Evolutionary conservation across 2,888 invertebrate species (phyloP).

Genomic region (Dolomedes plantarius): DNA sequence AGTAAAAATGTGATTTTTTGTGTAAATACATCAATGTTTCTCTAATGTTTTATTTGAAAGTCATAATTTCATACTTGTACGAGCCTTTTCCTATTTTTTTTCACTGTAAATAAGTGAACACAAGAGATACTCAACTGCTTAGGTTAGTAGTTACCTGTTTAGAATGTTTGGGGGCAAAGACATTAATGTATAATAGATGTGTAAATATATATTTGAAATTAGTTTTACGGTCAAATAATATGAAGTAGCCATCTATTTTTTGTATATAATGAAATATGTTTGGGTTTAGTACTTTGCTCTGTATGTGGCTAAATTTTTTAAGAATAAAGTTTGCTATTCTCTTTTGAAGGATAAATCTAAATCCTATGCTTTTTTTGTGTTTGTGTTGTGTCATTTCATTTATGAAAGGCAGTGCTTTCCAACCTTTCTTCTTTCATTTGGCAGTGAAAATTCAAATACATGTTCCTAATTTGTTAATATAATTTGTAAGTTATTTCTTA

Average conservation of each 20-base stretch:
- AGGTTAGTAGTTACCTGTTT: background rate
- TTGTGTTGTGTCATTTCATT: background rate
- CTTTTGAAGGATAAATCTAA: background rate
- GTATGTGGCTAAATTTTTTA: background rate
- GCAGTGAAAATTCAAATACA: no score
- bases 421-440: no score
- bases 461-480: no score
- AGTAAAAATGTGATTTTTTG: background rate
- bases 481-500: no score
- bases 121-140: background rate
- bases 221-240: constrained; percentile 21
- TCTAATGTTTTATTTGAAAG: background rate
- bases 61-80: background rate
- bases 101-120: background rate
- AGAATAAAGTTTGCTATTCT: background rate
- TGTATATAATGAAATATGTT: constrained; percentile 30
- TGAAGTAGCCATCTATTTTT: constrained; percentile 31
- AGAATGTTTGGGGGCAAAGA: no score
- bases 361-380: background rate
- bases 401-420: no score
- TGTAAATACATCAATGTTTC: background rate
- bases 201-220: constrained; percentile 44
- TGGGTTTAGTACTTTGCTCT: background rate
- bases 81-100: background rate
- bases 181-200: constrained; percentile 40